Evolutionary conservation across 2,888 invertebrate genomes (phyloP), one percentile per base, ranked within the genome.

Genomic region (Acheta domesticus): DNA sequence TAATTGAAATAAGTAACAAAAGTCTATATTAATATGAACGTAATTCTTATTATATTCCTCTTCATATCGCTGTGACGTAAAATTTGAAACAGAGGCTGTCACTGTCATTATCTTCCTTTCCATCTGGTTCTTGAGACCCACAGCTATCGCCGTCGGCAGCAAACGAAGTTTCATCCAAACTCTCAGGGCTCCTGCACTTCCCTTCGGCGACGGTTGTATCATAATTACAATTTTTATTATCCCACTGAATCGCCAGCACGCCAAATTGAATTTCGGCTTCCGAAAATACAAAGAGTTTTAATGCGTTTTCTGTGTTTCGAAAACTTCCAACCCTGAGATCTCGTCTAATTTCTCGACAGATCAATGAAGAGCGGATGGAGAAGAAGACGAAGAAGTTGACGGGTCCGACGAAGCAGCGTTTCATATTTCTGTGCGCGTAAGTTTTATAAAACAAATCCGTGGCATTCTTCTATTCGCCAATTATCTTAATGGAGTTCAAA

Each of bases 181-280:
- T 36, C 36, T 36, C 36, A 36, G 36, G 36, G 36, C 36, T 36
- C 36, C 62, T 19, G 62, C 62, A 62, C 14, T 62, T 62, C 62
- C 12, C 62, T 62, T 16, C 16, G 62, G n/a, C 62, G 62, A 62
- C 62, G 62, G 16, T 62, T 62, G 62, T 62, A 62, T 62, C 62
- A 62, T 62, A 62, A 62, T 62, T 62, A 62, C 62, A 62, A 62
- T 62, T 62, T 62, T 62, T 62, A 62, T 62, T 62, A 62, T 62
- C 62, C 62, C n/a, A 62, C n/a, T 62, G 62, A 62, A 62, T 62
- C 62, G 62, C 62, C 62, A 62, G 62, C 62, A 62, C n/a, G 62
- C 62, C 62, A 62, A 62, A 62, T 62, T 62, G 62, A 62, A 62
- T 62, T 62, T 62, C 62, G 62, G n/a, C 62, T 62, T n/a, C 62